Conservation (phyloP, 2,797 vertebrate species). For the Aplochiton taeniatus region DNA sequence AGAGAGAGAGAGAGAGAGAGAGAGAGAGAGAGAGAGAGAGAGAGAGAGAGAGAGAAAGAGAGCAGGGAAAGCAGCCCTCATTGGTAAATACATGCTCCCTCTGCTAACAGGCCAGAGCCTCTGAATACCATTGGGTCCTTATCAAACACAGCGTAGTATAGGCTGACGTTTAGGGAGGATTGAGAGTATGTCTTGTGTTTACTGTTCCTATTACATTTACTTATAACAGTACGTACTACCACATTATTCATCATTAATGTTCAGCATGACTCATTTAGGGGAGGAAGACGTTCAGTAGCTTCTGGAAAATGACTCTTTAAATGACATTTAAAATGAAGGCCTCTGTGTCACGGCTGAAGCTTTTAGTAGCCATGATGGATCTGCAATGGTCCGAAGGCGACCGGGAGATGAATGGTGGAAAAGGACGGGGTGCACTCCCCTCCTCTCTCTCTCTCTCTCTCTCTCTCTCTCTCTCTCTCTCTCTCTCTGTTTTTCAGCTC, state of each 20-base stretch:
- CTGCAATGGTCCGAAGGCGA: constrained; percentile 28
- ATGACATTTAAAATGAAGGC: background rate
- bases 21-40: constrained; percentile 15
- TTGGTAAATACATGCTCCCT: no score
- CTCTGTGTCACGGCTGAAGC: constrained; percentile 2
- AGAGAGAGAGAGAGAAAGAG: constrained; percentile 36
- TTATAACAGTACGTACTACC: no score
- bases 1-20: constrained; percentile 36
- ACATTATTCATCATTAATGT: constrained; percentile 17
- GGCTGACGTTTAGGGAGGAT: no score
- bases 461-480: constrained; percentile 2
- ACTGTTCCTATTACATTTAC: no score
- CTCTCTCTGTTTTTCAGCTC: constrained; percentile 8
- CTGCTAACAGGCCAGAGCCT: no score
- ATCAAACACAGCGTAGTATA: no score
- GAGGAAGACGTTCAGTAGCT: background rate
- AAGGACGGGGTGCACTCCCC: constrained; percentile 26
- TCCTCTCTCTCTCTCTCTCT: constrained; percentile 13
- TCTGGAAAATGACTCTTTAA: constrained; percentile 10
- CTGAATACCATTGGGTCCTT: no score
- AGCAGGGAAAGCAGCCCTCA: constrained; percentile 2
- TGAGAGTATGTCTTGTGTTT: no score
- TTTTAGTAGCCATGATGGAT: constrained; percentile 32
- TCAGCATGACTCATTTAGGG: constrained; percentile 28
- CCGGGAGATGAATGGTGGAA: constrained; percentile 46